A percentile compares a stretch with the other conserved stretches of the same genome.
phyloP scores from a whole-genome alignment of 2,888 invertebrate species.

The Cerastis rubricosa region DNA sequence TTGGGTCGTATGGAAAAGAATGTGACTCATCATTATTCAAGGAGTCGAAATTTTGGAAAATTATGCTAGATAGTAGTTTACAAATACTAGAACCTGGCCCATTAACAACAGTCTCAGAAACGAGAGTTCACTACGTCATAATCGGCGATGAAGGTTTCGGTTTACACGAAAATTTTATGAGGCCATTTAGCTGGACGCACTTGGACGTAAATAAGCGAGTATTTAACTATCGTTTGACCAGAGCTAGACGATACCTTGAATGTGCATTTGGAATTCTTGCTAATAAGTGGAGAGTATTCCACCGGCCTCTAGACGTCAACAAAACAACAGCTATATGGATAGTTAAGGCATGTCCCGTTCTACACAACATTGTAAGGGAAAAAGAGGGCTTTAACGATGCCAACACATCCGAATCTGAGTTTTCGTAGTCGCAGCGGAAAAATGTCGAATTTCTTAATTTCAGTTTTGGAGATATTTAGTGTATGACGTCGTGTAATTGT shows the following conservation, averaged over 20 bases:
- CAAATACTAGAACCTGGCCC: not conserved
- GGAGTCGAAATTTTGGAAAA: slow-evolving; percentile 63
- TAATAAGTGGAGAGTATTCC: slow-evolving; percentile 4
- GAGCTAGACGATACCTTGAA: slow-evolving; percentile 48
- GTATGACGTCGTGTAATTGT: too few species aligned
- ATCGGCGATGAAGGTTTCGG: slow-evolving; percentile 51
- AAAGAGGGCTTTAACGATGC: slow-evolving; percentile 18
- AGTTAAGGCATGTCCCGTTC: slow-evolving; percentile 49
- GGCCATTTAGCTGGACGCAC: slow-evolving; percentile 47
- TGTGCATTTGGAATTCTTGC: slow-evolving; percentile 45
- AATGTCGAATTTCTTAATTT: too few species aligned
- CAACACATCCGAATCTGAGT: slow-evolving; percentile 1
- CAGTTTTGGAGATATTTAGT: too few species aligned
- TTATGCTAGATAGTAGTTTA: slow-evolving; percentile 52
- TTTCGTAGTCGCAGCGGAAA: too few species aligned
- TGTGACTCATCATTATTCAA: slow-evolving; percentile 64
- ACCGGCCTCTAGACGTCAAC: slow-evolving; percentile 37
- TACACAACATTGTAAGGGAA: slow-evolving; percentile 57
- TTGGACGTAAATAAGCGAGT: slow-evolving; percentile 45
- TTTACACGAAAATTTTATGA: slow-evolving; percentile 45
- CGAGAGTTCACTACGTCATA: slow-evolving; percentile 25
- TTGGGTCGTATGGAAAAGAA: slow-evolving; percentile 63
- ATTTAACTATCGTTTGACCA: slow-evolving; percentile 46
- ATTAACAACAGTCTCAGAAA: not conserved
- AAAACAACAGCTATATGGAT: slow-evolving; percentile 48